Base-by-base conservation (phyloP, 2,888 invertebrate genomes). In the Pardosa pseudoannulata region DNA sequence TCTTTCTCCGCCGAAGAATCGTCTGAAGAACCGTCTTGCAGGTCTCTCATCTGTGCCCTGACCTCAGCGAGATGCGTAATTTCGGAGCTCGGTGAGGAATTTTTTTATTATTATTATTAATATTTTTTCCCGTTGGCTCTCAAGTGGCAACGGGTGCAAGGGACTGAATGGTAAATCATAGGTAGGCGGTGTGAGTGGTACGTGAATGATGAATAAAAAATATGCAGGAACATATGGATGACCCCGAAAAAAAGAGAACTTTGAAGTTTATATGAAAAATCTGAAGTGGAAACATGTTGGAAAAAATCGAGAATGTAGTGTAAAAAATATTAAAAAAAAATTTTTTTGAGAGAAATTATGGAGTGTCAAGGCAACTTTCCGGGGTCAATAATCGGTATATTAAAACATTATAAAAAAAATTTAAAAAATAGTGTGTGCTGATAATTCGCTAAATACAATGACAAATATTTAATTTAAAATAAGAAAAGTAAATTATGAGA, bases 1-100 rank as follows among this genome's bases (percentile, higher is more conserved):
- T 56, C 56, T 56, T 46, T 56, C 16, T 16, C 3, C 2, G 16
- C 16, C 56, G 23, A 23, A 16, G 56, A 1, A 56, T 23, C 56
- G 11, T 16, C 16, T 46, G 46, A 46, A 46, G 46, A 46, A n/a
- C 46, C 46, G 5, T 7, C 36, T 36, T 9, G 5, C 36, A 36
- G 5, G 36, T 16, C 46, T 46, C 46, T 46, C 46, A 16, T 46
- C 46, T 46, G 46, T 46, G 46, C 46, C 46, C 46, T 46, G 46
- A 46, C 46, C 46, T 46, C 46, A 56, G 5, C 56, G 56, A 56
- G 56, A 56, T 56, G 56, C 56, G 56, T 56, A 56, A 56, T 56
- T 56, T 56, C 56, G 56, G n/a, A 19, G n/a, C 56, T 19, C n/a
- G 3, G n/a, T 23, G 56, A 16, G 2, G 11, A 5, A 23, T 56